Evolutionary conservation across 2,797 vertebrate species (phyloP), one percentile per base, ranked within the genome.

Genomic region (Psittacula derbiana): DNA sequence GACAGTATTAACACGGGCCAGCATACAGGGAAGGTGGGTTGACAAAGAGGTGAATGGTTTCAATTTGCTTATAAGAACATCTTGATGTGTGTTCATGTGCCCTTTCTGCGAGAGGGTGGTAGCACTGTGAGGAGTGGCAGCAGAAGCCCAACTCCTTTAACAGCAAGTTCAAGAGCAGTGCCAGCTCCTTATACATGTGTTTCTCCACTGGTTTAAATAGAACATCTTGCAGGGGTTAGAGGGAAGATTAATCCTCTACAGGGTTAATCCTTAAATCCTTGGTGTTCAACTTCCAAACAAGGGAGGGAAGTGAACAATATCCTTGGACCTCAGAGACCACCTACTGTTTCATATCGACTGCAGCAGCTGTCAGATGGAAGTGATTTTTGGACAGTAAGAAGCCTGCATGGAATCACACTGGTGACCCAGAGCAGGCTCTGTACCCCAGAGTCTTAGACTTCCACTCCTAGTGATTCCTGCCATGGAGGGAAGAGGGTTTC

Each of bases 51-150:
- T 38, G 64, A 73, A 25, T 1, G 6, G 43, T 38, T 87, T 82
- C 70, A 36, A 1, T 89, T 76, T 64, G 43, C 38, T 11, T 38
- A 0, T 24, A 23, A n/a, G 44, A 33, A 47, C 0, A 0, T n/a
- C 1, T 10, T 62, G 81, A 4, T 86, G 28, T 20, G 47, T 10
- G 50, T 66, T 82, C 31, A 2, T 0, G 2, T 31, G 24, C 27
- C 33, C 2, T 1, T 49, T 49, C 17, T 80, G 50, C 40, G 62
- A 16, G 10, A 38, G 40, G 30, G 3, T 36, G 33, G 36, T 36
- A 6, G 36, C 41, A 18, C 38, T 58, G 41, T 28, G 65, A 20
- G 27, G 16, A 38, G 4, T 4, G 23, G 24, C 53, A 31, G 25
- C 8, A 46, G 71, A 47, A 53, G 16, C 47, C 61, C 20, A 27